Evolutionary conservation across 2,888 invertebrate species (phyloP).

Genomic region (Gymnoscelis rufifasciata): DNA sequence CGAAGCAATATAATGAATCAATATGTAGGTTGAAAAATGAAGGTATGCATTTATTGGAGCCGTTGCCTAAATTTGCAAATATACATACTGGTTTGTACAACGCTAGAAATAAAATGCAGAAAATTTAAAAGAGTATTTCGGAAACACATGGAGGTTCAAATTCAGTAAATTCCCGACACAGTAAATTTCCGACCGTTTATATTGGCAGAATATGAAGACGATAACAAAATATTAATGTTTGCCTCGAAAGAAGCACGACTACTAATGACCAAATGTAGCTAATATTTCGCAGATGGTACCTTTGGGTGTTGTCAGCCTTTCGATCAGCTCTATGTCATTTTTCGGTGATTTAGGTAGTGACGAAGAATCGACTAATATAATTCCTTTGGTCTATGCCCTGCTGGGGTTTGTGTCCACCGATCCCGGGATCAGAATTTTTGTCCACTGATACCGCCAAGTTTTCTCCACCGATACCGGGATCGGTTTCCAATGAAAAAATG

Average conservation of each 20-base stretch:
- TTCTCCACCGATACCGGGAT: too few relatives aligned
- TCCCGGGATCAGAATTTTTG: too few relatives aligned
- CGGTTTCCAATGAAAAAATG: too few relatives aligned
- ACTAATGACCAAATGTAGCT: neutral
- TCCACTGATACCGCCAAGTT: too few relatives aligned
- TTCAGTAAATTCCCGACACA: too few relatives aligned
- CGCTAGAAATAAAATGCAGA: neutral
- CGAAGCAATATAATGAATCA: too few relatives aligned
- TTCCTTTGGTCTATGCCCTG: neutral
- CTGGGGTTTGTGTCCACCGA: too few relatives aligned
- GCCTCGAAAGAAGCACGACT: too few relatives aligned
- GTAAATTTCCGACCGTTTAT: neutral
- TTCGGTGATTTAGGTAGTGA: neutral
- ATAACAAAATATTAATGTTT: neutral
- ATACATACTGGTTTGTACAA: neutral
- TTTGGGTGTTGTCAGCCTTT: neutral
- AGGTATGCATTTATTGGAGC: neutral
- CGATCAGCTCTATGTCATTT: neutral
- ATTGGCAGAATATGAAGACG: neutral
- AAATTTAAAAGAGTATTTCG: neutral
- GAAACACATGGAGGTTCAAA: neutral
- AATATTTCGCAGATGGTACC: neutral
- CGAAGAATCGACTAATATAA: neutral
- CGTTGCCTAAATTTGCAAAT: neutral
- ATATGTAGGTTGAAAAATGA: too few relatives aligned